Conservation (phyloP, 2,888 invertebrate species). For the Linnaemya vulpina region DNA sequence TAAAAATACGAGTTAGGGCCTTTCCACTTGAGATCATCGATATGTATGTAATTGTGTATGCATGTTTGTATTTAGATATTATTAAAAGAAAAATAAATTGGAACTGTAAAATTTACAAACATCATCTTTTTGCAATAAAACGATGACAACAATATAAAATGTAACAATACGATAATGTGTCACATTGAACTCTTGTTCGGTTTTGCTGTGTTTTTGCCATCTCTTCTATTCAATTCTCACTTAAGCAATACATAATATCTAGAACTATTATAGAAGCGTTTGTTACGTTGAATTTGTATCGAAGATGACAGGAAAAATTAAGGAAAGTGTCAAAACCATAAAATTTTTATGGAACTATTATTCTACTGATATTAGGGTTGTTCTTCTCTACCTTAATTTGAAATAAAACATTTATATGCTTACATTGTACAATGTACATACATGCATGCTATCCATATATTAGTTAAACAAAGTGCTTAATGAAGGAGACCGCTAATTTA, state of each 20-base stretch:
- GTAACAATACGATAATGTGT: slow-evolving; percentile 67
- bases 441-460: no score
- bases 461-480: neutral
- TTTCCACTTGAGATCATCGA: no score
- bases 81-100: slow-evolving; percentile 2
- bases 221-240: slow-evolving; percentile 35
- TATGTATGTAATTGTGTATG: neutral
- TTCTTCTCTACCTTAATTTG: no score
- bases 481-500: neutral
- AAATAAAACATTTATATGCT: neutral
- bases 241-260: slow-evolving; percentile 49
- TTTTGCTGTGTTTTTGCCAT: neutral
- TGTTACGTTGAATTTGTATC: slow-evolving; percentile 35
- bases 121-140: slow-evolving; percentile 33
- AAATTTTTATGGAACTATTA: slow-evolving; percentile 4
- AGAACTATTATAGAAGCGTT: slow-evolving; percentile 16
- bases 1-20: no score
- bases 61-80: neutral
- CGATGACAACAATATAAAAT: slow-evolving; percentile 49
- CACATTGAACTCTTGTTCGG: slow-evolving; percentile 71
- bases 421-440: no score
- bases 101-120: slow-evolving; percentile 35
- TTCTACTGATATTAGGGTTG: neutral
- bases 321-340: slow-evolving; percentile 8
- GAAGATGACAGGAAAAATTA: neutral